phyloP scores from a whole-genome alignment of 2,888 invertebrate genomes.

The Xestia rhomboidea region DNA sequence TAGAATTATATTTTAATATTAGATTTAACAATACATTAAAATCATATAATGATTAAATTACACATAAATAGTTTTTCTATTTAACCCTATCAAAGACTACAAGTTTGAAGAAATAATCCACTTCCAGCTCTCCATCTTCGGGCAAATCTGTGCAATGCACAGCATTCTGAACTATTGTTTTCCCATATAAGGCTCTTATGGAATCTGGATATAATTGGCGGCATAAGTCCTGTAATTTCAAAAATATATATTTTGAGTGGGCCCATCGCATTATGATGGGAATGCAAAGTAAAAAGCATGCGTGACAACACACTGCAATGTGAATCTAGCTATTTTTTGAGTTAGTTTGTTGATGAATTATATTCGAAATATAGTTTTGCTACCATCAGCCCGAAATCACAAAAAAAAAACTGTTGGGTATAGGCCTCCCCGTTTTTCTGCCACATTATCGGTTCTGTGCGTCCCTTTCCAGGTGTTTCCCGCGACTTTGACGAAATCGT shows the following conservation, averaged over 20 bases:
- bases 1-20: too few relatives aligned
- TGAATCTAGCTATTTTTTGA: too few relatives aligned
- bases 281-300: not conserved
- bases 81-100: constrained; percentile 76
- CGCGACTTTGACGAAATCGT: too few relatives aligned
- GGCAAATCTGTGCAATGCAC: constrained; percentile 97
- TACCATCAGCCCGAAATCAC: too few relatives aligned
- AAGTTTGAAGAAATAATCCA: constrained; percentile 94
- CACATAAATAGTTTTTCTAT: not conserved
- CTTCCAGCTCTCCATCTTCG: constrained; percentile 95
- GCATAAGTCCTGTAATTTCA: constrained; percentile 79
- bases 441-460: too few relatives aligned
- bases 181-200: constrained; percentile 95
- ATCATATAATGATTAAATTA: not conserved
- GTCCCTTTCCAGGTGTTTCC: too few relatives aligned
- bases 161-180: constrained; percentile 94
- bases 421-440: too few relatives aligned
- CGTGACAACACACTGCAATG: too few relatives aligned
- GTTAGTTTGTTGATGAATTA: too few relatives aligned
- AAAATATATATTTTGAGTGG: not conserved
- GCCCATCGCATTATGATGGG: not conserved
- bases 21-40: not conserved
- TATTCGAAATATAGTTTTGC: too few relatives aligned
- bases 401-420: too few relatives aligned
- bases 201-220: constrained; percentile 94